A percentile compares a stretch with the other conserved stretches of the same genome.
These are phyloP conservation scores for Percina caprodes DNA, from an alignment of 2,113 vertebrate genomes.

Conservation along the genomic window DNA sequence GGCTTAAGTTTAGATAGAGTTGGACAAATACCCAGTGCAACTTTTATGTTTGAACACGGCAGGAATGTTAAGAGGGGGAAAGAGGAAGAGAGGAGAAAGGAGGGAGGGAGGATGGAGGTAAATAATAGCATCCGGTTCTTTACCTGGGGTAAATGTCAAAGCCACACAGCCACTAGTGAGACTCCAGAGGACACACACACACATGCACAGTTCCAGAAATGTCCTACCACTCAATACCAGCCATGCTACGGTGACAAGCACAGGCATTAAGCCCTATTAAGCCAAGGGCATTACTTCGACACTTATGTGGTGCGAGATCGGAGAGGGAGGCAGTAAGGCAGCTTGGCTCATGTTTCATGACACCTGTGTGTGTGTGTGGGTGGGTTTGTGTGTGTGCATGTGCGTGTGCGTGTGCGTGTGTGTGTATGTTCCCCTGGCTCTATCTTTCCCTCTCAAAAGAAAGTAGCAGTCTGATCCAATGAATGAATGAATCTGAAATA, in stretches of 20 bases:
- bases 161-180: slow-evolving; percentile 74
- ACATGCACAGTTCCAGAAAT: slow-evolving; percentile 65
- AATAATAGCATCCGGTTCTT: slow-evolving; percentile 67
- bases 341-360: slow-evolving; percentile 67
- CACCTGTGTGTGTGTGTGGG: neutral
- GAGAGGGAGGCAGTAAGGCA: slow-evolving; percentile 57
- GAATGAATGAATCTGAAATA: slow-evolving; percentile 54
- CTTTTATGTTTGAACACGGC: slow-evolving; percentile 8
- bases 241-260: slow-evolving; percentile 67
- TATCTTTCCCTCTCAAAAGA: slow-evolving; percentile 47
- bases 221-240: slow-evolving; percentile 67
- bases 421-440: slow-evolving; percentile 36
- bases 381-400: slow-evolving; percentile 29
- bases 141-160: slow-evolving; percentile 80
- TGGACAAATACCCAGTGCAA: slow-evolving; percentile 59
- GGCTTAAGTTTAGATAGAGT: slow-evolving; percentile 47
- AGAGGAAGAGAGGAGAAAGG: neutral
- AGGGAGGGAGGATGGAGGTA: slow-evolving; percentile 15
- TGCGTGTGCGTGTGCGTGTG: slow-evolving; percentile 1
- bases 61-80: slow-evolving; percentile 13
- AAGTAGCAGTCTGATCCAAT: slow-evolving; percentile 52
- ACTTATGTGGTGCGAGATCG: slow-evolving; percentile 66
- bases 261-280: slow-evolving; percentile 75
- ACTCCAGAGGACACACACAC: slow-evolving; percentile 66
- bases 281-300: slow-evolving; percentile 71